Base-by-base conservation (phyloP, 1,140 invertebrate genomes). In the Lepidostoma basale region DNA sequence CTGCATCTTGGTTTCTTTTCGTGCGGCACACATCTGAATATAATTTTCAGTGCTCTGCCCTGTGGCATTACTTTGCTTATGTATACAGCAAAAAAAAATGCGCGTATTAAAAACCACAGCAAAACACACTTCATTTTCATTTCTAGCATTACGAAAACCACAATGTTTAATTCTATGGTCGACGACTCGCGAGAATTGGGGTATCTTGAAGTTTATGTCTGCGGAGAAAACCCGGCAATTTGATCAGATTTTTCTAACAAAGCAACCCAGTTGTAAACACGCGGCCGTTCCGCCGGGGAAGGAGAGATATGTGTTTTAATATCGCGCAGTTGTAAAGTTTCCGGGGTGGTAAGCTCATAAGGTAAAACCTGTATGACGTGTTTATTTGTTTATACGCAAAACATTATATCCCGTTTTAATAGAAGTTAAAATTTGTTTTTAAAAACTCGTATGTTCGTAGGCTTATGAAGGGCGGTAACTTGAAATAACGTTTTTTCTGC, bases 261-360 rank as follows among this genome's bases (percentile, higher is more conserved):
- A 67, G 30, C 18, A 28, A 36, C 33, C 14, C 26, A 28, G 44
- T 44, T 58, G 64, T 42, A 52, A 42, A 58, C 64, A 67, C 64
- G 28, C 33, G 36, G 33, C 45, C 12, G 16, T 23, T 5, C 36
- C 42, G 64, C 42, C 64, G 39, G 14, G 49, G 20, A 33, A 20
- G 33, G 36, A 60, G 42, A 69, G 62, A 69, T 65, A 69, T 69
- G 68, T 59, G 62, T 69, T 69, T 68, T 69, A 69, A 69, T 69
- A 65, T 69, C 68, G 54, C 42, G 10, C 12, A 39, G 62, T 59
- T 45, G 62, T 49, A 69, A 69, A 65, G 60, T 59, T 65, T 39
- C 23, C 25, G 42, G 20, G 28, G 9, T 23, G 1, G 36, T 40
- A 12, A 56, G 30, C 56, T 36, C 56, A 20, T 39, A 59, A 59